Percentiles rank a stretch among this genome's conserved stretches.
Conservation (phyloP, 2,888 invertebrate species). For the Ptilodon capucinus region DNA sequence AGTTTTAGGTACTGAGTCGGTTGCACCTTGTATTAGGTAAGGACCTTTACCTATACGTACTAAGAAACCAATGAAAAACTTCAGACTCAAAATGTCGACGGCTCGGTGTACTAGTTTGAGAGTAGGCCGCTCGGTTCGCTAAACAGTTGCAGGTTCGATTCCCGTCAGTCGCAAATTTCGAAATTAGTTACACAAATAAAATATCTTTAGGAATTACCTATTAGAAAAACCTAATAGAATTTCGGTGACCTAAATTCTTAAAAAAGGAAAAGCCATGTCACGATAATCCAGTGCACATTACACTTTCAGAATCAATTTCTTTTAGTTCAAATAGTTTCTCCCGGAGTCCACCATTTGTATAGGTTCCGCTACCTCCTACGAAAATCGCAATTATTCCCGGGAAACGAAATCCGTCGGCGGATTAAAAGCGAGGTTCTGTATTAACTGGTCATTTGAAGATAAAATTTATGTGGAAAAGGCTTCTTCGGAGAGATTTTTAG, state of each 20-base stretch:
- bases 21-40: too few relatives aligned
- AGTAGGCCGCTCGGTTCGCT: too few relatives aligned
- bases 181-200: too few relatives aligned
- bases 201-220: too few relatives aligned
- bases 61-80: too few relatives aligned
- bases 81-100: too few relatives aligned
- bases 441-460: constrained; percentile 50
- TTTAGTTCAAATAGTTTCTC: constrained; percentile 13
- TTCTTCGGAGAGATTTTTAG: constrained; percentile 11
- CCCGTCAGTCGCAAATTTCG: too few relatives aligned
- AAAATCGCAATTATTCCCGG: constrained; percentile 38
- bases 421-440: constrained; percentile 49
- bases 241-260: background rate
- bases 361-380: constrained; percentile 27
- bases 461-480: constrained; percentile 24
- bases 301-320: constrained; percentile 23
- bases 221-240: too few relatives aligned
- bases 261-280: background rate
- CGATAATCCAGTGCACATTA: constrained; percentile 9
- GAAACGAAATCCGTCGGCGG: constrained; percentile 31
- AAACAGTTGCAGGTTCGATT: too few relatives aligned
- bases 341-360: constrained; percentile 21
- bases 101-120: too few relatives aligned
- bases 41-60: too few relatives aligned
- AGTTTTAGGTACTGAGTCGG: too few relatives aligned